phyloP scores from a whole-genome alignment of 1,140 invertebrate genomes.

The Tetramorium parvispinum region DNA sequence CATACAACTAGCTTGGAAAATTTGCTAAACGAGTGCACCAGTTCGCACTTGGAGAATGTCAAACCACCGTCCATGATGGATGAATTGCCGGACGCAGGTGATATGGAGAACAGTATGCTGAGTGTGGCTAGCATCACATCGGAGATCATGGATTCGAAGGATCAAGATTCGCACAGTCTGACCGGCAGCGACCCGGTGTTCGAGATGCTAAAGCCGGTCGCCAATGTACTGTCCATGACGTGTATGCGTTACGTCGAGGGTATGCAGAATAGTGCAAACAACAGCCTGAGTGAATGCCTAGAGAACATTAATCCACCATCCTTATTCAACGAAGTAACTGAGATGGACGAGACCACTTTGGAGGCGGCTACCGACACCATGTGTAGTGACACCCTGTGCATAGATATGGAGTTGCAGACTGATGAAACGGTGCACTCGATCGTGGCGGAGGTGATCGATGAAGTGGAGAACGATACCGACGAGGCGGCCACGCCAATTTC shows the following conservation, averaged over 20 bases:
- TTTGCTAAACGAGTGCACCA: slow-evolving; percentile 86
- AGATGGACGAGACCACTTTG: slow-evolving; percentile 87
- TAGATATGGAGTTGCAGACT: slow-evolving; percentile 81
- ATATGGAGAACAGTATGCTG: slow-evolving; percentile 92
- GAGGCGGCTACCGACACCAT: slow-evolving; percentile 87
- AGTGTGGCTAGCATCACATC: slow-evolving; percentile 94
- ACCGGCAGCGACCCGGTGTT: slow-evolving; percentile 79
- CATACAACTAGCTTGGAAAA: slow-evolving; percentile 88
- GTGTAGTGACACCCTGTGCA: slow-evolving; percentile 86
- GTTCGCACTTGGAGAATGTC: slow-evolving; percentile 91
- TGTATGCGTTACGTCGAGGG: slow-evolving; percentile 81
- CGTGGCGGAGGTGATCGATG: slow-evolving; percentile 76
- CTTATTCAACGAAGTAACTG: slow-evolving; percentile 87
- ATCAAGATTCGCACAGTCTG: slow-evolving; percentile 78
- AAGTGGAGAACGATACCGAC: slow-evolving; percentile 82
- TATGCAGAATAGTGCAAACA: slow-evolving; percentile 80
- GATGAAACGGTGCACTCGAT: slow-evolving; percentile 74
- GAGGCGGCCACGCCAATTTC: slow-evolving; percentile 86
- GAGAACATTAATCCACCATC: slow-evolving; percentile 89
- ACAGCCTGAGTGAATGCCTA: slow-evolving; percentile 87
- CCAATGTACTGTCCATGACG: slow-evolving; percentile 82
- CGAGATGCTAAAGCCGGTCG: slow-evolving; percentile 83
- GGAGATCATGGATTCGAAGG: slow-evolving; percentile 88
- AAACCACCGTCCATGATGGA: slow-evolving; percentile 94
- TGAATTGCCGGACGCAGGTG: slow-evolving; percentile 88